phyloP scores from a whole-genome alignment of 2,797 vertebrate species.

The Parotocinclus haroldoi region DNA sequence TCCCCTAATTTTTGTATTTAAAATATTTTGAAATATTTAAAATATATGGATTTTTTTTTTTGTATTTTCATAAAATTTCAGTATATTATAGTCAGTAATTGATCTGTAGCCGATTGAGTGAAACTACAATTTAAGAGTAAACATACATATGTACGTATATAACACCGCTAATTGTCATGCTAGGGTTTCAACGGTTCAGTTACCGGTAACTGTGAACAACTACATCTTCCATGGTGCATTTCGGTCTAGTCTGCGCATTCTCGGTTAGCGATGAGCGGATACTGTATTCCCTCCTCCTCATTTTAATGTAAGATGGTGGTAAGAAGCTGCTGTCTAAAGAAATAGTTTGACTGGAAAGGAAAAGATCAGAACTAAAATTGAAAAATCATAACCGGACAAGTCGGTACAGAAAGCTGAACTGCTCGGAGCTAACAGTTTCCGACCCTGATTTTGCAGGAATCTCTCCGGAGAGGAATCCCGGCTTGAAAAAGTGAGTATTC shows the following conservation, averaged over 20 bases:
- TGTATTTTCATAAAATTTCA: too few species aligned
- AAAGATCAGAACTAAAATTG: conserved; percentile 55
- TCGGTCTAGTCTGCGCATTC: conserved; percentile 61
- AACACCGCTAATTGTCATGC: too few species aligned
- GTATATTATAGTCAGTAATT: too few species aligned
- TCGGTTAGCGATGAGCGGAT: conserved; percentile 63
- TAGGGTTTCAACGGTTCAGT: too few species aligned
- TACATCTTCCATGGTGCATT: conserved; percentile 60
- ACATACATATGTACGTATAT: too few species aligned
- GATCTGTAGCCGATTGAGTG: too few species aligned
- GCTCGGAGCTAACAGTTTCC: conserved; percentile 69
- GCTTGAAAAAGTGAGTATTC: conserved; percentile 76
- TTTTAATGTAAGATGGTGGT: conserved; percentile 84
- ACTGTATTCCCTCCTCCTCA: conserved; percentile 75
- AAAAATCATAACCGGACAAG: conserved; percentile 42
- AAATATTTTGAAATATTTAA: too few species aligned
- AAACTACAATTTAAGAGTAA: too few species aligned
- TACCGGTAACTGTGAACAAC: conserved; percentile 41
- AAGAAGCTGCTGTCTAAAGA: conserved; percentile 75
- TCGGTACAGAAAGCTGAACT: conserved; percentile 58
- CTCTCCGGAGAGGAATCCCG: conserved; percentile 73
- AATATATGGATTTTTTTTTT: too few species aligned
- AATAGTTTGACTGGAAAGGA: conserved; percentile 63
- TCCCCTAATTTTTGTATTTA: too few species aligned
- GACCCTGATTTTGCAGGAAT: conserved; percentile 72